A percentile compares a stretch with the other conserved stretches of the same genome.
Conservation (phyloP, 2,888 invertebrate species). For the Cephus runcator region DNA sequence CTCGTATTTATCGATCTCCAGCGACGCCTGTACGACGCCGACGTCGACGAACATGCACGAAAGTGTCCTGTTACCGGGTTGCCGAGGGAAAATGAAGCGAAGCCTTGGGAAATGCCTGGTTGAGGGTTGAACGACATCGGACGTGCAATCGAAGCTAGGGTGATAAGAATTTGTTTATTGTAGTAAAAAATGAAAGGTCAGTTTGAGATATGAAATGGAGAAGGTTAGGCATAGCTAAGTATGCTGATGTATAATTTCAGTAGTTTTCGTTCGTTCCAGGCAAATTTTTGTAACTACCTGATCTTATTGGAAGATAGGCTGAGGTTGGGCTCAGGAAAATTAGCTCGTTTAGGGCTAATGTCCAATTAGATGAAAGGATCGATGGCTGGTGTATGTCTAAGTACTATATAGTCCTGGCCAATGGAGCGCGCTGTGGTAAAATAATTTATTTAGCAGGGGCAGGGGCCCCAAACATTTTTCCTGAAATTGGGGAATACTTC, state of each 20-base stretch:
- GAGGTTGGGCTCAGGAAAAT: background rate
- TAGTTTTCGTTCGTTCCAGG: background rate
- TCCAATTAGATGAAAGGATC: background rate
- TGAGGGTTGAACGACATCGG: background rate
- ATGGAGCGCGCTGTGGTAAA: background rate
- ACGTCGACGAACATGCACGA: conserved; percentile 18
- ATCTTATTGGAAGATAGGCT: background rate
- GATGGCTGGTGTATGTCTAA: background rate
- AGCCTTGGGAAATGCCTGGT: background rate
- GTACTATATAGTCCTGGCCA: background rate
- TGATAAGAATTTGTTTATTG: background rate
- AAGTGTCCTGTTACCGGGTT: background rate
- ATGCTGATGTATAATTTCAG: background rate
- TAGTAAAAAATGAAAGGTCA: background rate
- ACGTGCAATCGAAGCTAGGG: background rate
- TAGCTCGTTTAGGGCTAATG: background rate
- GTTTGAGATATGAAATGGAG: background rate
- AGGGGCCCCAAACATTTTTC: background rate
- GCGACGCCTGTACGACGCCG: conserved; percentile 22
- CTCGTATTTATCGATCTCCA: conserved; percentile 19
- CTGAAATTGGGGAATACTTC: background rate
- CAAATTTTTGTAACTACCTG: background rate
- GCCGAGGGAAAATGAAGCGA: background rate
- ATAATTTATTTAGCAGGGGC: background rate
- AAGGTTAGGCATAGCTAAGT: background rate